phyloP scores from a whole-genome alignment of 2,888 invertebrate genomes.

The Machimus rusticus region DNA sequence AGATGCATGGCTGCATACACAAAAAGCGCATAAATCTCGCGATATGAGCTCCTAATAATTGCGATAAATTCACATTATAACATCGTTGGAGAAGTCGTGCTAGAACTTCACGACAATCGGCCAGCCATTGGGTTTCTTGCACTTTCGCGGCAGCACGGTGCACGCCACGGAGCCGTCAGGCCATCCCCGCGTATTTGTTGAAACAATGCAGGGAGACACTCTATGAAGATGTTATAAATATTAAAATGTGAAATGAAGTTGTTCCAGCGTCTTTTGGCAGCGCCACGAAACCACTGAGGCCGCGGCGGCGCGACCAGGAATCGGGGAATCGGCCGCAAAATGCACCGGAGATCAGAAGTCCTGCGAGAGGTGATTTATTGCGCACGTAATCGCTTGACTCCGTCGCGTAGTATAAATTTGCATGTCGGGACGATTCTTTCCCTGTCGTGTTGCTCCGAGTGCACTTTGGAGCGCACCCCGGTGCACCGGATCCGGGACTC shows the following conservation, averaged over 20 bases:
- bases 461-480: background rate
- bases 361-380: slow-evolving; percentile 47
- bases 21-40: slow-evolving; percentile 44
- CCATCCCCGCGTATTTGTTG: slow-evolving; percentile 35
- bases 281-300: background rate
- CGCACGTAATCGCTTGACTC: slow-evolving; percentile 41
- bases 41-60: slow-evolving; percentile 47
- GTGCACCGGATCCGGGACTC: background rate
- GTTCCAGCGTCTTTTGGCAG: slow-evolving; percentile 41
- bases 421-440: slow-evolving; percentile 23
- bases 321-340: background rate
- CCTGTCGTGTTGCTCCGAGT: background rate
- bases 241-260: slow-evolving; percentile 46
- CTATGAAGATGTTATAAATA: slow-evolving; percentile 44
- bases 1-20: slow-evolving; percentile 37
- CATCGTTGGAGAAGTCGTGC: slow-evolving; percentile 45
- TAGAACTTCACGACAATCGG: slow-evolving; percentile 45
- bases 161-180: background rate
- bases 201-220: slow-evolving; percentile 42
- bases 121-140: slow-evolving; percentile 10
- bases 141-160: background rate
- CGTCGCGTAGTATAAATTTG: slow-evolving; percentile 32
- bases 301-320: background rate
- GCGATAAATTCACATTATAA: slow-evolving; percentile 47
- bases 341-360: slow-evolving; percentile 37